Conservation (phyloP, 2,797 vertebrate species). For the Oryzias dopingdopingensis region DNA sequence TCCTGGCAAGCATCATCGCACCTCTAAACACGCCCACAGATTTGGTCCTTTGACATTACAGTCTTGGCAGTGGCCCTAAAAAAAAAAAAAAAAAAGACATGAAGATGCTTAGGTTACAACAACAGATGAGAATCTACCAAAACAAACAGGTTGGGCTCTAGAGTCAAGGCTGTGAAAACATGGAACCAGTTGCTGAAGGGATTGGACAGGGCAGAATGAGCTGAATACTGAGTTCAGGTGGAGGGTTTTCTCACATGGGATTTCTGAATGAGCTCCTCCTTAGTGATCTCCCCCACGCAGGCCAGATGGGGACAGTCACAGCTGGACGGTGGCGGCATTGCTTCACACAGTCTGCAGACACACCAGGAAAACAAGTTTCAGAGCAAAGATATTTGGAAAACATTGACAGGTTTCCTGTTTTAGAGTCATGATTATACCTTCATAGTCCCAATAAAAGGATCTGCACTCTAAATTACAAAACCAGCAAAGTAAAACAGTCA, state of each 20-base stretch:
- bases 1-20: conserved; percentile 52
- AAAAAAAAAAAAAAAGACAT: conserved; percentile 27
- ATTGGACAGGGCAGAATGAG: background rate
- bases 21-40: conserved; percentile 97
- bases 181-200: background rate
- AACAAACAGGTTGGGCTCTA: background rate
- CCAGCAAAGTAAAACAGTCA: too few relatives aligned
- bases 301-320: conserved; percentile 92
- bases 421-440: too few relatives aligned
- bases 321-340: conserved; percentile 79
- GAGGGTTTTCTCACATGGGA: conserved; percentile 86
- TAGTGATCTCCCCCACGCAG: conserved; percentile 97
- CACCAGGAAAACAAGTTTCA: conserved; percentile 2
- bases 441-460: too few relatives aligned
- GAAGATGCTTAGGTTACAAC: background rate
- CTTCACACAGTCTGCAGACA: conserved; percentile 46
- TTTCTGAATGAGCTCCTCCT: conserved; percentile 96
- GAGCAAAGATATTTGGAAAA: background rate
- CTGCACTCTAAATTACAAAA: too few relatives aligned
- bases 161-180: background rate
- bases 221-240: background rate
- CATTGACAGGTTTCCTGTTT: too few relatives aligned
- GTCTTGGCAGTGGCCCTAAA: conserved; percentile 93
- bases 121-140: background rate
- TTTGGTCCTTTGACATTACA: conserved; percentile 97